Percentiles rank a stretch among this genome's conserved stretches.
These are phyloP conservation scores for Perizoma flavofasciatum DNA, from an alignment of 2,888 invertebrate genomes.

Conservation along the genomic window DNA sequence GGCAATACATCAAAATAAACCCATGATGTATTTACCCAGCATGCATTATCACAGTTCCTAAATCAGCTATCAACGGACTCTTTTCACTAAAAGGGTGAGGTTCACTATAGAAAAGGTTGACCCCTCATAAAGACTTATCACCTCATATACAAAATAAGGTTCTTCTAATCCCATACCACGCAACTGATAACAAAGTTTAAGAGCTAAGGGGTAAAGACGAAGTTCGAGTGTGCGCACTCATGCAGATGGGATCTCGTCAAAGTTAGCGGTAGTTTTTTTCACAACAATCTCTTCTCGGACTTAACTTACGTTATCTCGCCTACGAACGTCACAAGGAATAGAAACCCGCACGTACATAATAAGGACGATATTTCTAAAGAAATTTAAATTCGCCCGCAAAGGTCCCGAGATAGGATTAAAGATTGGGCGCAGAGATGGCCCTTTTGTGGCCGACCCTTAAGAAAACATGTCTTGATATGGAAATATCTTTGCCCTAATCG, in stretches of 20 bases:
- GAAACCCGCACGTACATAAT: constrained; percentile 83
- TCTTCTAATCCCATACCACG: constrained; percentile 69
- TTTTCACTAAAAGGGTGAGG: constrained; percentile 84
- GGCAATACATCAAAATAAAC: constrained; percentile 80
- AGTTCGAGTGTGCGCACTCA: constrained; percentile 51
- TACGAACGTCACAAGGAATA: constrained; percentile 80
- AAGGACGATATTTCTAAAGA: constrained; percentile 84
- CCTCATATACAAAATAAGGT: constrained; percentile 84
- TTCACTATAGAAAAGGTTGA: constrained; percentile 83
- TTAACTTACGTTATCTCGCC: constrained; percentile 83
- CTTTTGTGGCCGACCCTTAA: constrained; percentile 83
- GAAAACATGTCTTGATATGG: constrained; percentile 84
- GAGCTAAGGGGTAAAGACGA: constrained; percentile 56
- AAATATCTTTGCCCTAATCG: constrained; percentile 81
- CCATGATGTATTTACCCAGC: constrained; percentile 82
- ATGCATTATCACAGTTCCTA: constrained; percentile 82
- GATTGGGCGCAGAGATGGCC: constrained; percentile 83
- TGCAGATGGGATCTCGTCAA: constrained; percentile 76
- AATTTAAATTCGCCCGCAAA: constrained; percentile 84
- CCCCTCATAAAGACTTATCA: constrained; percentile 85
- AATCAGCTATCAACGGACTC: constrained; percentile 84
- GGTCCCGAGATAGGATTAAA: constrained; percentile 84
- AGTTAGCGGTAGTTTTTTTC: constrained; percentile 82
- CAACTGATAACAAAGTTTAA: constrained; percentile 58
- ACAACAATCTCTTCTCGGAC: constrained; percentile 83